Conservation (phyloP, 2,113 vertebrate genomes). For the Pogonocichla stellata region DNA sequence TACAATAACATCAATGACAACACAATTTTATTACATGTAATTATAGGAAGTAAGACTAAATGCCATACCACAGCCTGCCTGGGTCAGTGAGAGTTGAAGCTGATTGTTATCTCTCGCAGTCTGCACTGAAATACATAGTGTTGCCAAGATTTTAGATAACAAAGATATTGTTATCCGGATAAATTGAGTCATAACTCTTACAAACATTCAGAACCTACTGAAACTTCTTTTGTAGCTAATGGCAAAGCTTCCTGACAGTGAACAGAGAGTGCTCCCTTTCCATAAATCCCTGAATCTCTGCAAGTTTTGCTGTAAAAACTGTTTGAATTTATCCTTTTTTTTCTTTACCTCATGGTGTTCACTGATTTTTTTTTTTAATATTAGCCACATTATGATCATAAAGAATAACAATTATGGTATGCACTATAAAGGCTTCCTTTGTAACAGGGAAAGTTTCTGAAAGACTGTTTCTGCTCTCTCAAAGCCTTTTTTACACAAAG, state of each 20-base stretch:
- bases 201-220: neutral
- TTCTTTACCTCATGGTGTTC: neutral
- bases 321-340: neutral
- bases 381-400: neutral
- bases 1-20: neutral
- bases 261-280: neutral
- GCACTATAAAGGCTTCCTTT: neutral
- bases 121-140: neutral
- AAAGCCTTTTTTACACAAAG: neutral
- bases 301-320: neutral
- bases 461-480: neutral
- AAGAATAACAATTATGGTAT: neutral
- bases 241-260: neutral
- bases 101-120: neutral
- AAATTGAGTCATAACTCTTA: constrained; percentile 13
- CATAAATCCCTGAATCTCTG: neutral
- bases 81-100: neutral
- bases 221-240: neutral
- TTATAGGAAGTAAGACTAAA: neutral
- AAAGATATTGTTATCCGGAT: constrained; percentile 7
- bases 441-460: neutral
- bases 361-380: neutral
- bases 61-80: neutral
- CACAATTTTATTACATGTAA: neutral
- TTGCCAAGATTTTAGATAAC: constrained; percentile 3